phyloP scores from a whole-genome alignment of 2,888 invertebrate species.

The Drosophila imparisetae region DNA sequence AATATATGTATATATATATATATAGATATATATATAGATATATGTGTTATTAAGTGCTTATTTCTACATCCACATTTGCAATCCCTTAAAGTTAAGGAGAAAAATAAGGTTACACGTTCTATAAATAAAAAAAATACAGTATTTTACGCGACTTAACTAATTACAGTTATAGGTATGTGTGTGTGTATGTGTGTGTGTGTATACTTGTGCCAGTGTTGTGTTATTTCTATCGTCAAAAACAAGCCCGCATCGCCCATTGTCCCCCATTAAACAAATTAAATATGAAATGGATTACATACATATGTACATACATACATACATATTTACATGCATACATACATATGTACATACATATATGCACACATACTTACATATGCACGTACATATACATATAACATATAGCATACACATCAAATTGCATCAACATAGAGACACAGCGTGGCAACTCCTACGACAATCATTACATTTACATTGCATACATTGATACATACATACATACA shows the following conservation, averaged over 20 bases:
- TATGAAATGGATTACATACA: neutral
- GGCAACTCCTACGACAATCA: conserved; percentile 15
- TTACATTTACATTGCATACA: conserved; percentile 43
- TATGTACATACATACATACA: neutral
- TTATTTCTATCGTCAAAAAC: neutral
- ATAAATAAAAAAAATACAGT: conserved; percentile 55
- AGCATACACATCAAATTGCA: neutral
- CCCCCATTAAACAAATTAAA: neutral
- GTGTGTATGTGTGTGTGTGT: conserved; percentile 3
- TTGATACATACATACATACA: neutral
- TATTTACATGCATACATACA: neutral
- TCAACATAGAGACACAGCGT: conserved; percentile 2
- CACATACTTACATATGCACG: neutral
- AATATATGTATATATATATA: conserved; percentile 23
- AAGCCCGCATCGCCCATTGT: conserved; percentile 3
- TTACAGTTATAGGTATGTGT: conserved; percentile 45
- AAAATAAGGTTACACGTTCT: conserved; percentile 54
- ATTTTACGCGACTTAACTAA: conserved; percentile 51
- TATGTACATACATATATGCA: neutral
- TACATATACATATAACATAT: neutral
- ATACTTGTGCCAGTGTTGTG: conserved; percentile 1
- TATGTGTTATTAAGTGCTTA: conserved; percentile 44
- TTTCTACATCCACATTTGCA: conserved; percentile 42
- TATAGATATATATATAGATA: conserved; percentile 6
- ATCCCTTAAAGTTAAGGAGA: conserved; percentile 46